These are phyloP conservation scores for Colletes latitarsis DNA, from an alignment of 1,140 invertebrate genomes.

Conservation along the genomic window DNA sequence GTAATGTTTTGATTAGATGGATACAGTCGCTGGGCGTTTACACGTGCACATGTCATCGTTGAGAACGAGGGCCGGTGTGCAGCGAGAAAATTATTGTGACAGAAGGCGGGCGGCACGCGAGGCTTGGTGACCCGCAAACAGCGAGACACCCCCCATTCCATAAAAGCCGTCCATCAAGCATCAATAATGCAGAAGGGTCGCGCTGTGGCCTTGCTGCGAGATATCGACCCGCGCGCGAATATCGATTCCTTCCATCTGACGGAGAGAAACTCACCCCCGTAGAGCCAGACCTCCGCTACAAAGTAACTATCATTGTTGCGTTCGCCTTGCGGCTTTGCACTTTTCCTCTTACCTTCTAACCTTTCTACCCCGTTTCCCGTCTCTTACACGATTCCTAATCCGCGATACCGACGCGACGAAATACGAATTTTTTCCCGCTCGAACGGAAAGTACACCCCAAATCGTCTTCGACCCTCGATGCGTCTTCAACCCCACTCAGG, in stretches of 20 bases:
- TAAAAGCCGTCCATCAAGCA: constrained; percentile 69
- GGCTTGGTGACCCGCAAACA: constrained; percentile 67
- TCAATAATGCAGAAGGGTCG: constrained; percentile 76
- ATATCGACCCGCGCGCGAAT: constrained; percentile 70
- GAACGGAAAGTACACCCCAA: no score
- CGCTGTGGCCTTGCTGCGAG: constrained; percentile 70
- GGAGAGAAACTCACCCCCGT: neutral
- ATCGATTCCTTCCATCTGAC: constrained; percentile 63
- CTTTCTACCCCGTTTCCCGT: neutral
- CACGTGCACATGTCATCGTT: constrained; percentile 4
- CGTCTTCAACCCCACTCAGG: no score
- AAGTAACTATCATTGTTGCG: constrained; percentile 25
- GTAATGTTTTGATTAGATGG: constrained; percentile 13
- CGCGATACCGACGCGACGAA: no score
- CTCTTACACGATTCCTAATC: neutral
- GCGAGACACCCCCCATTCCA: constrained; percentile 68
- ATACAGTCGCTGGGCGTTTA: neutral
- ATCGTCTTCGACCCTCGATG: no score
- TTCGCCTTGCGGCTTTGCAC: neutral
- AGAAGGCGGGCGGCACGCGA: constrained; percentile 49
- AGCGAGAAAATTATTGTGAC: constrained; percentile 58
- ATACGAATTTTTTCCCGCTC: no score
- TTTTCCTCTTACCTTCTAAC: neutral
- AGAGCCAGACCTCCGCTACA: constrained; percentile 11
- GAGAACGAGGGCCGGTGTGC: constrained; percentile 11